phyloP scores from a whole-genome alignment of 2,113 vertebrate genomes.

The Platysteira castanea region DNA sequence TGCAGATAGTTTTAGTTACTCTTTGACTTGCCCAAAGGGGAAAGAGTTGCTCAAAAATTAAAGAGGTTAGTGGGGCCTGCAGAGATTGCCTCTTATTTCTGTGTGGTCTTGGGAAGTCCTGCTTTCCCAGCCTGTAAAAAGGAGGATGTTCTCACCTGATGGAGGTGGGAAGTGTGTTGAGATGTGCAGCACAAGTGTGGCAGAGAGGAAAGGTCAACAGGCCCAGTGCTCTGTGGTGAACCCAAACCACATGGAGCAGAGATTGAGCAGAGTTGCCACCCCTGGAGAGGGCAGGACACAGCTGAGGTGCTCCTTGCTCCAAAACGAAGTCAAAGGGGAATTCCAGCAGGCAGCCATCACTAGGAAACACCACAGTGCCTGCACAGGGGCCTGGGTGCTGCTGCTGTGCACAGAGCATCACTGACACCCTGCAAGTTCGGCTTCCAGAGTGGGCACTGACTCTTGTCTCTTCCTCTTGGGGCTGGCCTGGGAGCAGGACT shows the following conservation, averaged over 20 bases:
- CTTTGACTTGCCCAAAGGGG: neutral
- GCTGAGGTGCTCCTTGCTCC: neutral
- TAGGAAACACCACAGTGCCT: neutral
- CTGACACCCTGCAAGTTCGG: neutral
- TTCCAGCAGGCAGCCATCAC: neutral
- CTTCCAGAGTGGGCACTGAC: neutral
- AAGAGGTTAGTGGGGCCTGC: neutral
- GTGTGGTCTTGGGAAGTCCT: neutral
- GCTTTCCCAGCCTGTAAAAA: neutral
- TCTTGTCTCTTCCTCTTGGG: neutral
- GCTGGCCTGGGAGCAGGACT: neutral
- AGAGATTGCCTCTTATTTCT: neutral
- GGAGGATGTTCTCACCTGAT: neutral
- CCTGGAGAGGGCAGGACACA: neutral
- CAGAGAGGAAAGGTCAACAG: neutral
- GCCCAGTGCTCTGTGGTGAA: neutral
- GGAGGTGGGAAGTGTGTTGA: neutral
- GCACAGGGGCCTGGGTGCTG: neutral
- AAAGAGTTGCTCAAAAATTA: neutral
- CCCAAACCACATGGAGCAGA: rapidly evolving
- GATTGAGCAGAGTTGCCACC: neutral
- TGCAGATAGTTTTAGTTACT: neutral
- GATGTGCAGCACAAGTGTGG: neutral
- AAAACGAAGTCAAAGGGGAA: neutral
- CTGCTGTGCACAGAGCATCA: neutral